These are phyloP conservation scores for Dromas ardeola DNA, from an alignment of 2,113 vertebrate species.

Conservation along the genomic window DNA sequence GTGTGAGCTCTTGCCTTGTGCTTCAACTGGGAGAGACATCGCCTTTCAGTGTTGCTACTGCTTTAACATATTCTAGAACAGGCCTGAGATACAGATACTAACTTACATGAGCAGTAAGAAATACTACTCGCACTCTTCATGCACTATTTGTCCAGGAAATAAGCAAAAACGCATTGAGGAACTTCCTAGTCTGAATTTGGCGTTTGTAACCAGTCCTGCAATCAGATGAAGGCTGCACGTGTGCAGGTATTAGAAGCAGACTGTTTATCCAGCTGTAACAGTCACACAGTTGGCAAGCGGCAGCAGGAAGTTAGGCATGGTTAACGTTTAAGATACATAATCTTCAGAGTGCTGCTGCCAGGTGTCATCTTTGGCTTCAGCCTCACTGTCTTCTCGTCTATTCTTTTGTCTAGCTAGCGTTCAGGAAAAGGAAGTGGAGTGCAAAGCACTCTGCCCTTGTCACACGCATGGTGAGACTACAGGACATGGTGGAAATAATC, in stretches of 20 bases:
- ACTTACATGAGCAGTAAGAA: not conserved
- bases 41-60: not conserved
- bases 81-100: not conserved
- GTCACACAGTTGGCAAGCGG: not conserved
- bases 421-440: conserved; percentile 32
- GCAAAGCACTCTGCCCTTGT: not conserved
- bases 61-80: not conserved
- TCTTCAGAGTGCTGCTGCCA: conserved; percentile 21
- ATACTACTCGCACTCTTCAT: not conserved
- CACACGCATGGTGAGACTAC: not conserved
- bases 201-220: not conserved
- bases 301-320: conserved; percentile 20
- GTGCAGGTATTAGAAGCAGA: not conserved
- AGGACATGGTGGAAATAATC: not conserved
- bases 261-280: conserved; percentile 40
- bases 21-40: not conserved
- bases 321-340: not conserved
- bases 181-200: not conserved
- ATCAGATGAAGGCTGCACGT: not conserved
- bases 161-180: not conserved
- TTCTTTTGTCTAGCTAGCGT: not conserved
- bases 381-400: not conserved
- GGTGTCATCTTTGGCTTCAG: conserved; percentile 9
- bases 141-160: not conserved
- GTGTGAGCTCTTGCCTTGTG: not conserved